Percentiles rank a stretch among this genome's conserved stretches.
Evolutionary conservation across 2,888 invertebrate species (phyloP).

Genomic region (Tetramorium bicarinatum): DNA sequence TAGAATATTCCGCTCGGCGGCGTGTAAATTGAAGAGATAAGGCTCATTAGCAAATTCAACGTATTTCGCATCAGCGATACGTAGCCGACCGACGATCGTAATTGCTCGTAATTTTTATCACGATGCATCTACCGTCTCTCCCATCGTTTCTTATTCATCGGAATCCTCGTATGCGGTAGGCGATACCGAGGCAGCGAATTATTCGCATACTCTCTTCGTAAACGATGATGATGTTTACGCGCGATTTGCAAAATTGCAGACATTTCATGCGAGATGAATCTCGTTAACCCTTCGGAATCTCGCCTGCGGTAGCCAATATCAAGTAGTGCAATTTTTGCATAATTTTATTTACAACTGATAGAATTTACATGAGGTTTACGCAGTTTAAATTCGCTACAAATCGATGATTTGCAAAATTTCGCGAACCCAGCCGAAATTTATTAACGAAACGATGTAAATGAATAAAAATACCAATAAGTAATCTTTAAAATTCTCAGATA

Average conservation of each 20-base stretch:
- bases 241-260: not conserved
- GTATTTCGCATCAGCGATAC: conserved; percentile 24
- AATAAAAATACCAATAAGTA: not conserved
- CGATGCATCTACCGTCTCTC: not conserved
- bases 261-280: not conserved
- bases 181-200: not conserved
- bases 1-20: conserved; percentile 8
- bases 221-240: not conserved
- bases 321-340: not conserved
- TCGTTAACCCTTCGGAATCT: not conserved
- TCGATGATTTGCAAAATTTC: not conserved
- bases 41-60: conserved; percentile 33
- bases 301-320: not conserved
- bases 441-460: not conserved
- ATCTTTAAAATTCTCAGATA: not conserved
- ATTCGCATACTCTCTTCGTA: conserved; percentile 13
- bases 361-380: not conserved
- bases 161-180: not conserved
- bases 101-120: conserved; percentile 30
- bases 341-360: not conserved
- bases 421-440: not conserved
- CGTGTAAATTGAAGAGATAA: conserved; percentile 39
- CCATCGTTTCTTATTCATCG: not conserved
- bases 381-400: not conserved
- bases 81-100: not conserved